Evolutionary conservation across 2,888 invertebrate genomes (phyloP), one percentile per base, ranked within the genome.

Genomic region (Drosophila cracens): DNA sequence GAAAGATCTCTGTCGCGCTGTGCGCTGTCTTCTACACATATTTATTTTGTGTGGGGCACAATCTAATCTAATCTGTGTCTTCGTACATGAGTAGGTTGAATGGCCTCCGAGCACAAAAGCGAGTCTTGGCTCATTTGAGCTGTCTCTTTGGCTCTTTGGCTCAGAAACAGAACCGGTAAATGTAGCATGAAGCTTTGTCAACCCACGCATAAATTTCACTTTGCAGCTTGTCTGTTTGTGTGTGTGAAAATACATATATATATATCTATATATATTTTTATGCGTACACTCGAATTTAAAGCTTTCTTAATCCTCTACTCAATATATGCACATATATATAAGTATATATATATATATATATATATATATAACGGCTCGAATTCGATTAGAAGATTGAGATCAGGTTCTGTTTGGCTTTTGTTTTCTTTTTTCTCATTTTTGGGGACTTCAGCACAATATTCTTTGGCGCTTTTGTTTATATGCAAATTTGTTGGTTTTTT

Each of bases 151-250:
- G 25, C 49, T 48, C 38, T 63, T 63, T 64, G 36, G 60, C 38
- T 60, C 40, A 61, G 38, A 61, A 57, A 27, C 29, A 78, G 74
- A 84, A 87, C 88, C 89, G 86, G 88, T 85, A 76, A 81, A 81
- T 70, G 66, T 31, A 56, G 49, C 68, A 46, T 43, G 25, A 49
- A 60, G 70, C 58, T 89, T 86, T 86, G 89, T 86, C 88, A 87
- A 88, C 90, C 90, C 87, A 87, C 87, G 87, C 87, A 87, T 89
- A 83, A 87, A 87, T 87, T 87, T 89, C 88, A 89, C 85, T 86
- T 82, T 76, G 73, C 76, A 38, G 58, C 43, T 65, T 62, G 48
- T 6, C 16, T 57, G 34, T 36, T 31, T 52, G 43, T 29, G 48
- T 51, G 4, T 60, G 31, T 48, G 29, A 38, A 36, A 21, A 38